Base-by-base conservation (phyloP, 2,797 vertebrate genomes). In the Lepilemur ruficaudatus region DNA sequence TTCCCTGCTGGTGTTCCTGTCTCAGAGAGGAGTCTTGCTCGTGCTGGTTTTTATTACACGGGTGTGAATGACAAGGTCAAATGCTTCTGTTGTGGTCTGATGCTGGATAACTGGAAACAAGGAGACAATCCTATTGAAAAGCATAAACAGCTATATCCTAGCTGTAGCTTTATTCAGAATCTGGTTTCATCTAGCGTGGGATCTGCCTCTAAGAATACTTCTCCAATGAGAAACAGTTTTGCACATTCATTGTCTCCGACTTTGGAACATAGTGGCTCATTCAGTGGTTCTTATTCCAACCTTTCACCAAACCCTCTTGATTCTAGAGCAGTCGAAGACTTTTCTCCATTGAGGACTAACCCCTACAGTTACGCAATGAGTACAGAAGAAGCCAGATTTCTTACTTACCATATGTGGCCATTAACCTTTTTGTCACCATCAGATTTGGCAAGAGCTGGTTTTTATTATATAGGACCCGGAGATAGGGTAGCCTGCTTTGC, bases 21-120 rank as follows among this genome's bases (percentile, higher is more conserved):
- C 20, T 99, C 99, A 0, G 99, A 99, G 97, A 98, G 99, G 61
- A 99, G 99, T 91, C 99, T 99, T 78, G 99, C 99, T 0, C 99
- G 99, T n/a, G 99, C 99, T 7, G 99, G 99, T 0, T 99, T 99
- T 98, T 99, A 99, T 97, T 99, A 99, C 98, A 99, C 99, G 0
- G 99, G 99, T 2, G 95, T 99, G 46, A 99, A 99, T 0, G 99
- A 99, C 98, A 98, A 99, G 14, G 99, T 99, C 5, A 99, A 99
- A 97, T 99, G 99, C 96, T 99, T 99, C 98, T 98, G 98, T 67
- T 99, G 99, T 97, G 99, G 99, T 14, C 98, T 99, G 94, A 99
- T 98, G 0, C 95, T 99, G 73, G 99, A 99, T 84, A 99, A 99
- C 97, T 99, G 99, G 99, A 99, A 99, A 95, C 98, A 98, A 1